Evolutionary conservation across 64 coral and sea anemone genomes (phyloP).

Genomic region (Pachyseris speciosa): DNA sequence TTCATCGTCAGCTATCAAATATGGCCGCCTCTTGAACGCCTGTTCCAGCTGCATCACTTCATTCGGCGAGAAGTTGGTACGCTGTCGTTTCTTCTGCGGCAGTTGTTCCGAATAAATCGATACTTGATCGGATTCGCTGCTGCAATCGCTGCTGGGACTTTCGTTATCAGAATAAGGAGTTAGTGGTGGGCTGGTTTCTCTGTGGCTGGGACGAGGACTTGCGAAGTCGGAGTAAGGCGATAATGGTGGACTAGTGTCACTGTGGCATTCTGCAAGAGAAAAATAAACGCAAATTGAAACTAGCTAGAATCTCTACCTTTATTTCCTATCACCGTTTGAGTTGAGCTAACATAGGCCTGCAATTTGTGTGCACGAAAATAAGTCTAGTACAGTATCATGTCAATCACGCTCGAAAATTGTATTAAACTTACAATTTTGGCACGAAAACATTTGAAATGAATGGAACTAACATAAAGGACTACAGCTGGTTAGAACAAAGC

Average conservation of each 20-base stretch:
- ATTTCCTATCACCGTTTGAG: too few species aligned
- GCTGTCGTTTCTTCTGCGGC: not conserved
- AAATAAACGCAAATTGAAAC: not conserved
- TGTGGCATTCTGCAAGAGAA: not conserved
- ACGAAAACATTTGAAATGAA: too few species aligned
- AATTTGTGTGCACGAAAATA: too few species aligned
- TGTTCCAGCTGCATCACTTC: not conserved
- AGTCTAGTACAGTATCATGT: too few species aligned
- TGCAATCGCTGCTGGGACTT: not conserved
- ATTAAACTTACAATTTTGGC: too few species aligned
- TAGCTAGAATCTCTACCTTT: too few species aligned
- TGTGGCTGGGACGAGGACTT: not conserved
- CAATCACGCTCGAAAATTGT: too few species aligned
- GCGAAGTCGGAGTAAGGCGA: not conserved
- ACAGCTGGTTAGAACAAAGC: too few species aligned
- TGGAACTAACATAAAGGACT: too few species aligned
- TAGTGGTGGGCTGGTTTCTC: not conserved
- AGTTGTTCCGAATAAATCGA: not conserved
- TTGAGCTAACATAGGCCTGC: too few species aligned
- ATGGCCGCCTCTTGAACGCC: not conserved
- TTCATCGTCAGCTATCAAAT: not conserved
- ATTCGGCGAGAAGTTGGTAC: not conserved
- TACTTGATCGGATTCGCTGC: slow-evolving; percentile 15
- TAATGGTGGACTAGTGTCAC: not conserved
- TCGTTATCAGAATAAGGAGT: not conserved